A percentile compares a stretch with the other conserved stretches of the same genome.
Evolutionary conservation across 2,113 vertebrate species (phyloP).

Genomic region (Neofelis nebulosa): DNA sequence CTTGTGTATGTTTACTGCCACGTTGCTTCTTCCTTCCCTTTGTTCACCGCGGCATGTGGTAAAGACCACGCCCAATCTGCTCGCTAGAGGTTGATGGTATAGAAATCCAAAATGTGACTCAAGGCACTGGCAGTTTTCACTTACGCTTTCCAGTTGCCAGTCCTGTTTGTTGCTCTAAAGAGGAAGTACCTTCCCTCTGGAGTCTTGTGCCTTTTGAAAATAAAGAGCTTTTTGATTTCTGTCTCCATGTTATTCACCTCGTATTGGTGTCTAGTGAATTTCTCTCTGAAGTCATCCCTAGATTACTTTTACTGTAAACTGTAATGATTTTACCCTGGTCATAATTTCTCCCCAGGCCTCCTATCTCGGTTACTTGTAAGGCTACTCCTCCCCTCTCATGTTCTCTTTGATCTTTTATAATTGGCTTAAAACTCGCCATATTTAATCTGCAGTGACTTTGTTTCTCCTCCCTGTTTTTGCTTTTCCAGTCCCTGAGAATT

Average conservation of each 20-base stretch:
- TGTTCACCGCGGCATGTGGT: background rate
- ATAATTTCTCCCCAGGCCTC: constrained; percentile 86
- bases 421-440: constrained; percentile 80
- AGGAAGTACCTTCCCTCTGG: background rate
- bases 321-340: constrained; percentile 81
- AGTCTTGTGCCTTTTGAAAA: constrained; percentile 51
- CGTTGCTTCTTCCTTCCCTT: background rate
- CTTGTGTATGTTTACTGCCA: accelerated
- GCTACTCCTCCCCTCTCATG: constrained; percentile 82
- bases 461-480: constrained; percentile 79
- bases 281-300: constrained; percentile 71
- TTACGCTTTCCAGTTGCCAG: background rate
- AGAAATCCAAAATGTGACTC: background rate
- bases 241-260: constrained; percentile 56
- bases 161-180: background rate
- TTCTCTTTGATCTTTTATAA: constrained; percentile 87
- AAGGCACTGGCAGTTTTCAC: background rate
- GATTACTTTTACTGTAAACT: constrained; percentile 83
- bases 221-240: constrained; percentile 69
- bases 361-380: constrained; percentile 82
- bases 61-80: background rate
- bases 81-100: accelerated
- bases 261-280: constrained; percentile 73
- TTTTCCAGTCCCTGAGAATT: constrained; percentile 53
- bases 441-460: constrained; percentile 76